These are phyloP conservation scores for Drosophila pachea DNA, from an alignment of 1,140 invertebrate genomes.

Conservation along the genomic window DNA sequence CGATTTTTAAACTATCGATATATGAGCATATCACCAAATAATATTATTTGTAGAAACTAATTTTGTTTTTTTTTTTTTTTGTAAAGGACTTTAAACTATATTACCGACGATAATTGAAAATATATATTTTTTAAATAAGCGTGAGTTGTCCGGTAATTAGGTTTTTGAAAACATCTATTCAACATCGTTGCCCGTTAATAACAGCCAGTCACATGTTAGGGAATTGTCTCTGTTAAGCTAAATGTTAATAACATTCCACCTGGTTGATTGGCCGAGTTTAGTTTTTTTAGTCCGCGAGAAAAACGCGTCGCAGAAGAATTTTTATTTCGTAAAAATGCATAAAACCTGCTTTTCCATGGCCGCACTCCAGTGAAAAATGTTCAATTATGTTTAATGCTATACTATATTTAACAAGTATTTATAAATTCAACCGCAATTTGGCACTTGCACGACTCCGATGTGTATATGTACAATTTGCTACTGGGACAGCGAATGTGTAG, in stretches of 20 bases:
- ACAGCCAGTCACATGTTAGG: conserved; percentile 3
- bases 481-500: conserved; percentile 46
- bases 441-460: conserved; percentile 30
- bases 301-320: conserved; percentile 40
- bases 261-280: conserved; percentile 42
- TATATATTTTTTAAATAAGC: neutral
- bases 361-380: conserved; percentile 35
- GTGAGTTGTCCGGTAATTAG: too few relatives aligned
- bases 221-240: conserved; percentile 1
- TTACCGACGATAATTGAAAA: neutral
- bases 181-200: conserved; percentile 3
- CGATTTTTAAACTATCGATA: neutral
- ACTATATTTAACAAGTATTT: conserved; percentile 11
- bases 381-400: conserved; percentile 33
- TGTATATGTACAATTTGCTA: conserved; percentile 37
- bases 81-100: too few relatives aligned
- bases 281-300: conserved; percentile 28
- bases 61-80: too few relatives aligned
- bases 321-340: conserved; percentile 25
- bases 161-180: neutral
- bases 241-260: conserved; percentile 40
- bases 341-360: conserved; percentile 20
- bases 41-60: too few relatives aligned
- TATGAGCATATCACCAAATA: neutral
- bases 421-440: conserved; percentile 21